phyloP scores from a whole-genome alignment of 2,888 invertebrate genomes.

The Drosophila ustulata region DNA sequence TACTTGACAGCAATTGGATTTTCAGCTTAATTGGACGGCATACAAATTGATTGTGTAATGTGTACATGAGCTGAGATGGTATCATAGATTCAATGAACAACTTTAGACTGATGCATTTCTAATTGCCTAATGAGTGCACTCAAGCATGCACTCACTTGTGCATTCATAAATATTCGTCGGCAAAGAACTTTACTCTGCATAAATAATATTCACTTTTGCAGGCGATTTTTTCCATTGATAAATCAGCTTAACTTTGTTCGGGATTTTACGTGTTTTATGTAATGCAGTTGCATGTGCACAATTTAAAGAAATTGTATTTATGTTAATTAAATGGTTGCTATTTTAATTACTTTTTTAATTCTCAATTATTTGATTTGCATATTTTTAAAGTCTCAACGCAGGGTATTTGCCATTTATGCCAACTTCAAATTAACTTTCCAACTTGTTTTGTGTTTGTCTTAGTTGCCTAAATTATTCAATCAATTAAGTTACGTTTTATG shows the following conservation, averaged over 20 bases:
- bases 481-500: not conserved
- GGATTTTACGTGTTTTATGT: not conserved
- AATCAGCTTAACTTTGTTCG: not conserved
- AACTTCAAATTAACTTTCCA: not conserved
- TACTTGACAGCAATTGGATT: constrained; percentile 1
- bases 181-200: not conserved
- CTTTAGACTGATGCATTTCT: constrained; percentile 8
- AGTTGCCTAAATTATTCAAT: not conserved
- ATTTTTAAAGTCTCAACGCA: not conserved
- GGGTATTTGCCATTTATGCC: not conserved
- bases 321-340: too few relatives aligned
- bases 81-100: constrained; percentile 2
- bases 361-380: too few relatives aligned
- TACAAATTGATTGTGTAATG: constrained; percentile 4
- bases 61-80: not conserved
- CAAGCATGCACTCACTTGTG: constrained; percentile 9
- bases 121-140: constrained; percentile 22
- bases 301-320: not conserved
- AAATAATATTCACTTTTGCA: constrained; percentile 5
- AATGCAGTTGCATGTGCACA: too few relatives aligned
- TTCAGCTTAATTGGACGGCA: constrained; percentile 19
- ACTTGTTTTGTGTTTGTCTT: not conserved
- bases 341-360: too few relatives aligned
- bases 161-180: not conserved
- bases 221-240: not conserved